phyloP scores from a whole-genome alignment of 2,113 vertebrate genomes.

The Rhinopomastus cyanomelas region DNA sequence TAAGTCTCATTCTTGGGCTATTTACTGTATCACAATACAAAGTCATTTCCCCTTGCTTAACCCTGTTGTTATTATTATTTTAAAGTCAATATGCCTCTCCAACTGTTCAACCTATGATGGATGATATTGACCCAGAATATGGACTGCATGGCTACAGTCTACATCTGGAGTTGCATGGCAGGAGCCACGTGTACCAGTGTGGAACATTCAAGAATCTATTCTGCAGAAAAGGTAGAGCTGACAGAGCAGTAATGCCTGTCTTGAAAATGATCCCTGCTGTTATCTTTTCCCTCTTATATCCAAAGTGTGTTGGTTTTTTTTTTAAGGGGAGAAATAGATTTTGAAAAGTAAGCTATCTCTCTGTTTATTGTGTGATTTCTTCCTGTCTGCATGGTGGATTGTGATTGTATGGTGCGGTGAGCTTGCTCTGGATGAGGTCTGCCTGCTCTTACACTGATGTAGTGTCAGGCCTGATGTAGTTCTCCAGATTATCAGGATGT shows the following conservation, averaged over 20 bases:
- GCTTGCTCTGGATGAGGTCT: background rate
- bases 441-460: background rate
- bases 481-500: background rate
- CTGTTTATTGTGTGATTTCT: background rate
- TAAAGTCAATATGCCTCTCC: slow-evolving; percentile 73
- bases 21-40: background rate
- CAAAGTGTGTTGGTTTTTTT: background rate
- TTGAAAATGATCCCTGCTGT: background rate
- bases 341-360: background rate
- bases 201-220: slow-evolving; percentile 78
- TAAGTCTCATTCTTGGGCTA: background rate
- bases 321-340: background rate
- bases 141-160: slow-evolving; percentile 86
- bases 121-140: slow-evolving; percentile 83
- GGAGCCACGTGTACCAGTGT: slow-evolving; percentile 75
- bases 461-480: background rate
- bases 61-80: background rate
- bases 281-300: background rate
- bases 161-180: slow-evolving; percentile 83
- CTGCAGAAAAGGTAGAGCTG: slow-evolving; percentile 83
- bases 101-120: slow-evolving; percentile 57
- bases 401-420: fast-evolving
- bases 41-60: background rate
- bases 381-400: background rate
- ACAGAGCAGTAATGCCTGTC: background rate